Percentiles rank a stretch among this genome's conserved stretches.
Conservation (phyloP, 2,888 invertebrate species). For the Dromius quadrimaculatus region DNA sequence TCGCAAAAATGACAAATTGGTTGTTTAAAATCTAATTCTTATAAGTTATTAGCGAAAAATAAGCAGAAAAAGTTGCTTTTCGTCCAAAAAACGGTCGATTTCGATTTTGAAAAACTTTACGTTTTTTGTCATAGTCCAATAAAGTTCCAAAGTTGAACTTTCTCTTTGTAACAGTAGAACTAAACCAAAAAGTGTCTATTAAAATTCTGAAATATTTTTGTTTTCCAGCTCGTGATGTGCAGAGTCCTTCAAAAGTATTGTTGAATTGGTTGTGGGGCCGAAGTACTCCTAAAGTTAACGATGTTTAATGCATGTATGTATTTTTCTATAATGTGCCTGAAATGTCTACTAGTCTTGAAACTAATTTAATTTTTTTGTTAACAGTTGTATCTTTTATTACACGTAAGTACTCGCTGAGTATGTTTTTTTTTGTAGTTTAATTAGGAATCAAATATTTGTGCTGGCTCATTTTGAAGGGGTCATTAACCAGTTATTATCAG, state of each 20-base stretch:
- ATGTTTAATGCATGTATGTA: slow-evolving; percentile 58
- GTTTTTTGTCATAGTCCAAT: no score
- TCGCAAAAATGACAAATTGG: no score
- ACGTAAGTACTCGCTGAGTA: not conserved
- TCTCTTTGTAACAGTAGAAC: not conserved
- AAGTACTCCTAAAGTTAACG: slow-evolving; percentile 75
- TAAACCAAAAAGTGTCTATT: not conserved
- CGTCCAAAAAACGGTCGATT: no score
- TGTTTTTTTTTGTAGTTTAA: not conserved
- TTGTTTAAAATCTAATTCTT: no score
- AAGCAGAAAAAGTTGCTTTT: no score
- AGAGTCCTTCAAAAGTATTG: slow-evolving; percentile 83
- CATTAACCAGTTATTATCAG: slow-evolving; percentile 38
- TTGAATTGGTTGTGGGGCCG: slow-evolving; percentile 87
- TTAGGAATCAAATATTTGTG: slow-evolving; percentile 5
- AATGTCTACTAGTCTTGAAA: slow-evolving; percentile 24
- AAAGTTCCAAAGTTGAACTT: no score
- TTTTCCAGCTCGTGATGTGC: slow-evolving; percentile 79
- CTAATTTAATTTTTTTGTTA: slow-evolving; percentile 27
- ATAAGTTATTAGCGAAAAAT: no score
- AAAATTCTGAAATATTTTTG: slow-evolving; percentile 16
- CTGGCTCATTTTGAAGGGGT: slow-evolving; percentile 13
- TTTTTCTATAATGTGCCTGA: slow-evolving; percentile 24
- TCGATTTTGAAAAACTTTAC: no score
- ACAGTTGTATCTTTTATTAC: slow-evolving; percentile 21